Evolutionary conservation across 2,797 vertebrate genomes (phyloP), one percentile per base, ranked within the genome.

Genomic region (Microchirus variegatus): DNA sequence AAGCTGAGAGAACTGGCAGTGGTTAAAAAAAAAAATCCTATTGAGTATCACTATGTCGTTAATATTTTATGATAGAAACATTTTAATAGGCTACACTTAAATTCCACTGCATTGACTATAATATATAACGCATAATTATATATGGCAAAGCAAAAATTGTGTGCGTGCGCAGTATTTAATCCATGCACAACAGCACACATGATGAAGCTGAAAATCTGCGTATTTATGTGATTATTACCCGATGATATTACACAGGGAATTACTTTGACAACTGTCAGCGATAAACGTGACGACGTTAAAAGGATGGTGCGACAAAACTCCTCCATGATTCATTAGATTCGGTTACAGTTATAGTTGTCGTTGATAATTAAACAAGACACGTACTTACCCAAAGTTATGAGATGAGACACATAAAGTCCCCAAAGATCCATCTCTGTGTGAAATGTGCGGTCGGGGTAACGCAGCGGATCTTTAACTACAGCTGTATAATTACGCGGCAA

Each of bases 311-410:
- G 26, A 26, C 3, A 3, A 4, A 31, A 31, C 31, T 31, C 5
- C 31, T 31, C 31, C 6, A 1, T 31, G 31, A 31, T 31, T 31
- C 31, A 31, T 31, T 4, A 6, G 31, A 3, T 31, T 31, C 7
- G 31, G 3, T 31, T 8, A 8, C 31, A 31, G 31, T n/a, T n/a
- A n/a, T 3, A 22, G 22, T 22, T 31, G 31, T 31, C 31, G 7
- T 5, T 31, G 31, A 31, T 8, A 31, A 31, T 8, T 4, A 31
- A 31, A 49, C 10, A 5, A 18, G 17, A 47, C 53, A 48, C 15
- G 63, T 37, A 87, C 93, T 90, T 66, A 94, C 93, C 92, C 64
- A 89, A 90, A 87, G 85, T 91, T 75, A 87, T 70, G 52, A 94
- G 80, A 60, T 93, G 86, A 76, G 91, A 82, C 72, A 93, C 83